A percentile compares a stretch with the other conserved stretches of the same genome.
Evolutionary conservation across 2,797 vertebrate genomes (phyloP).

Genomic region (Scyliorhinus canicula): DNA sequence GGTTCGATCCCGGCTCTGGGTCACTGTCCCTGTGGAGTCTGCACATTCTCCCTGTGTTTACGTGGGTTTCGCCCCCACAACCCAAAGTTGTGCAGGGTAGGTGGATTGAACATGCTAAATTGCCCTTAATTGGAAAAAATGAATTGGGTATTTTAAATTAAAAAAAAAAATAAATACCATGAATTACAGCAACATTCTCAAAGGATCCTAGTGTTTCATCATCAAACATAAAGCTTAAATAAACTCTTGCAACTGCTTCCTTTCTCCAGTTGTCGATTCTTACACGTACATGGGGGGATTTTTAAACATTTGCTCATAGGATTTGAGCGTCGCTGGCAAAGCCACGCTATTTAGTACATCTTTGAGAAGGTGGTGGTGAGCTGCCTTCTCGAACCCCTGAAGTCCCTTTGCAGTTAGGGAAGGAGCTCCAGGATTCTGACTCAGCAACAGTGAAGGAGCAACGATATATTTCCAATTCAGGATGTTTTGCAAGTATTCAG

Average conservation of each 20-base stretch:
- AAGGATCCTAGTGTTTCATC: not conserved
- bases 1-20: too few species aligned
- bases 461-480: not conserved
- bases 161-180: not conserved
- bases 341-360: not conserved
- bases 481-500: not conserved
- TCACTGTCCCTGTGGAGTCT: too few species aligned
- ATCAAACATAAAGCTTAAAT: not conserved
- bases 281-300: not conserved
- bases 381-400: not conserved
- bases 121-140: too few species aligned
- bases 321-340: not conserved
- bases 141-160: too few species aligned
- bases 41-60: too few species aligned
- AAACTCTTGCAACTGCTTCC: not conserved
- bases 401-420: not conserved
- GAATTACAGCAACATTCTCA: not conserved
- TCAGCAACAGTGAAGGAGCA: not conserved
- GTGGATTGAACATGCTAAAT: too few species aligned
- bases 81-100: too few species aligned
- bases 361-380: not conserved
- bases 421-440: not conserved
- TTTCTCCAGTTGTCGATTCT: not conserved
- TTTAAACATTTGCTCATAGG: not conserved
- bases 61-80: too few species aligned